Base-by-base conservation (phyloP, 1,140 invertebrate species). In the Sitodiplosis mosellana region DNA sequence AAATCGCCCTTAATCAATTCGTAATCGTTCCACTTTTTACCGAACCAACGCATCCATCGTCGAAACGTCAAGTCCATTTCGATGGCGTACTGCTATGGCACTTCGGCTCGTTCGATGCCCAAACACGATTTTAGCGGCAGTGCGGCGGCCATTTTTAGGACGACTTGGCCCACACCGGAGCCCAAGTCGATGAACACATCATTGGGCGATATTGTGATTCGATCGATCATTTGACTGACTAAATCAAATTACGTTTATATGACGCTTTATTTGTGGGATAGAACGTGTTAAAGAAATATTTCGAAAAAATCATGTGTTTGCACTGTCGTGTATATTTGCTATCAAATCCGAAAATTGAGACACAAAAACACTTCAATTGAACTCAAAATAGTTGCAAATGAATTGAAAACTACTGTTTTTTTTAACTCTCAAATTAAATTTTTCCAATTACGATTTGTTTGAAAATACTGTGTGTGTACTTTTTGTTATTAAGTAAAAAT, bases 141-240 rank as follows among this genome's bases (percentile, higher is more conserved):
- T 14, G 87, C 79, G 15, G 91, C 92, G 52, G 93, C 92, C 80
- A 98, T 90, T 70, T 99, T 93, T 27, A 99, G 68, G 47, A 98
- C 92, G 22, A 99, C 92, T 68, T 97, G 92, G 43, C 94, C 94
- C 52, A 98, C 93, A 52, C 93, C 93, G 53, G 90, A 95, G 42
- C 93, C 94, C 51, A 98, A 73, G 70, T 98, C 93, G 57, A 98
- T 86, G 67, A 98, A 98, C 46, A 88, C 80, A 72, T 97, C 93
- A 57, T 95, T 87, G 52, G 84, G 76, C 2, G 80, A 83, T 49
- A 96, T 86, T 48, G 87, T 79, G 49, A 96, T 87, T 63, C 92
- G 85, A 66, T 93, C 87, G 38, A 97, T 91, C 88, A 98, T 96
- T 68, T 97, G 89, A 61, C 86, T 84, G 40, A 97, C 82, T 52